Evolutionary conservation across 2,888 invertebrate species (phyloP).

Genomic region (Hylaea fasciaria): DNA sequence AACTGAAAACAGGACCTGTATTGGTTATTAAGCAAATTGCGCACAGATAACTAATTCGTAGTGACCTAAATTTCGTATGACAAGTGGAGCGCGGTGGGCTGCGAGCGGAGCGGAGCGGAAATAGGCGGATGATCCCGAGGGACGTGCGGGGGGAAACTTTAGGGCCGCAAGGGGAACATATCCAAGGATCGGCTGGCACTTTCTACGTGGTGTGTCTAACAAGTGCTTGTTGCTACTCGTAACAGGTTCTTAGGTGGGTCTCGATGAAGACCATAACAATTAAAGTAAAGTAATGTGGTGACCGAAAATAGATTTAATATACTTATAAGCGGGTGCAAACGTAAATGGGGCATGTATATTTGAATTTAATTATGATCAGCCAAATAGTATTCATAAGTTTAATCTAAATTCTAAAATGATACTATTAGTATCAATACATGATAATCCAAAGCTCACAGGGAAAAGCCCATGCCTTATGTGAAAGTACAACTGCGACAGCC

Average conservation of each 20-base stretch:
- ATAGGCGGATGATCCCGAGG: constrained; percentile 69
- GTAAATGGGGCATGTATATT: too few relatives aligned
- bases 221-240: constrained; percentile 41
- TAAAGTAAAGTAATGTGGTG: too few relatives aligned
- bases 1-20: constrained; percentile 49
- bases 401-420: too few relatives aligned
- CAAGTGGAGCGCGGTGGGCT: constrained; percentile 60
- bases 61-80: constrained; percentile 76
- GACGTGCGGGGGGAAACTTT: constrained; percentile 60
- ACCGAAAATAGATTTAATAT: not conserved
- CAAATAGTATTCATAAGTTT: too few relatives aligned
- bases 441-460: too few relatives aligned
- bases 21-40: constrained; percentile 64
- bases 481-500: constrained; percentile 17
- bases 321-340: too few relatives aligned
- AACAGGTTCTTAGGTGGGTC: not conserved
- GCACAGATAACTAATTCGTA: constrained; percentile 68
- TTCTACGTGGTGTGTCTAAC: constrained; percentile 41
- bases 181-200: constrained; percentile 44
- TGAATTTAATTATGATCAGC: too few relatives aligned
- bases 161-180: constrained; percentile 60
- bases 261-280: not conserved
- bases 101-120: constrained; percentile 56
- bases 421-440: too few relatives aligned
- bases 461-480: not conserved